Percentiles rank a stretch among this genome's conserved stretches.
phyloP scores from a whole-genome alignment of 2,888 invertebrate genomes.

The Noctua fimbriata region DNA sequence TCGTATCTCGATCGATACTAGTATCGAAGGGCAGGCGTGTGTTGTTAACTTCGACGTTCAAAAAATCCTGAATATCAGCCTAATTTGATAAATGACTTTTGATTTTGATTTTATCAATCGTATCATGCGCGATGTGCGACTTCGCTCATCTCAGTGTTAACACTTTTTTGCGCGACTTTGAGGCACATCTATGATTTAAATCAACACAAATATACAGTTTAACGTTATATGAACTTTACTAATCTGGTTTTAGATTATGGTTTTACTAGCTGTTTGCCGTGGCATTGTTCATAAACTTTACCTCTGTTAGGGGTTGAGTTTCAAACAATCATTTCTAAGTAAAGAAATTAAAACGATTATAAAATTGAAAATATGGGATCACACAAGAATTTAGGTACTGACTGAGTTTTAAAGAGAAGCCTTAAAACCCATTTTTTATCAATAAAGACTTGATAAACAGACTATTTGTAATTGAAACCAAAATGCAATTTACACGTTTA shows the following conservation, averaged over 20 bases:
- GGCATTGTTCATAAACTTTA: constrained; percentile 1
- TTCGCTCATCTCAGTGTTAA: background rate
- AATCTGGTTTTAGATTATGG: constrained; percentile 10
- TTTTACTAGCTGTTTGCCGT: background rate
- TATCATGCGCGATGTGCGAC: background rate
- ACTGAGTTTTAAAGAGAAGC: background rate
- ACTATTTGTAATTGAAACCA: background rate
- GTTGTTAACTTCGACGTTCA: background rate
- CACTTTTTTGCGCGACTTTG: background rate
- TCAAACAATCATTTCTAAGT: background rate
- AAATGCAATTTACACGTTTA: background rate
- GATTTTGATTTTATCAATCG: background rate
- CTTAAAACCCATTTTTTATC: background rate
- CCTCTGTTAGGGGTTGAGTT: background rate
- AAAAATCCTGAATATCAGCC: background rate
- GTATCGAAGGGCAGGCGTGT: background rate
- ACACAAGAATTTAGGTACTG: background rate
- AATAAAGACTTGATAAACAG: background rate
- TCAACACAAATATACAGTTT: constrained; percentile 17
- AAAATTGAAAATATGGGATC: background rate
- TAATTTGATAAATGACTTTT: background rate
- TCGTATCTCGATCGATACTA: background rate
- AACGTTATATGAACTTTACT: constrained; percentile 12
- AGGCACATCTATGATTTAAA: constrained; percentile 10
- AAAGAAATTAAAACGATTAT: background rate